Conservation (phyloP, 2,797 vertebrate species). For the Hybognathus amarus region DNA sequence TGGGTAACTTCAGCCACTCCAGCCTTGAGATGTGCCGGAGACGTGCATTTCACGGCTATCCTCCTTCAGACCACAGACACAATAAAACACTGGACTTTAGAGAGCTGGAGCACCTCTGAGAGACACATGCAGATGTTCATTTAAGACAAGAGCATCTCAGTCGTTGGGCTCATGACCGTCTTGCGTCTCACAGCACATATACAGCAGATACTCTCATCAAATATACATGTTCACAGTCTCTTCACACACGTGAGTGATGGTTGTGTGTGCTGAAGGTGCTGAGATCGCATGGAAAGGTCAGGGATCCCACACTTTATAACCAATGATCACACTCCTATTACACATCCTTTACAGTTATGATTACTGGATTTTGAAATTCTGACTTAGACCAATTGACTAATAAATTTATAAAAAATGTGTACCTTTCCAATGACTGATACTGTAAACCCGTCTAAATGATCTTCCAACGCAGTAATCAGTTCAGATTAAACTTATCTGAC, state of each 20-base stretch:
- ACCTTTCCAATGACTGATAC: neutral
- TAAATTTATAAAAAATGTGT: neutral
- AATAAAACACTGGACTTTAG: slow-evolving; percentile 15
- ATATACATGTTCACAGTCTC: neutral
- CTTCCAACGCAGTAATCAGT: too few species aligned
- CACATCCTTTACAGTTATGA: neutral
- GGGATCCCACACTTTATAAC: neutral
- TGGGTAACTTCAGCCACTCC: slow-evolving; percentile 14
- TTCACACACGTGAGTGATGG: neutral
- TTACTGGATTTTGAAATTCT: neutral
- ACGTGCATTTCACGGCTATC: slow-evolving; percentile 13
- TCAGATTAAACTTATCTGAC: too few species aligned
- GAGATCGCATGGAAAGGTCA: neutral
- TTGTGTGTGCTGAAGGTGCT: neutral
- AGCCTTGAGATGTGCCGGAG: neutral
- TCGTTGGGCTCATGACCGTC: neutral
- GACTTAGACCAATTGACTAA: neutral
- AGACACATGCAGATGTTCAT: neutral
- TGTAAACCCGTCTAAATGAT: too few species aligned
- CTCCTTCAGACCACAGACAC: slow-evolving; percentile 25
- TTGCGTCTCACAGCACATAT: neutral
- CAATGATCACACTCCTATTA: neutral
- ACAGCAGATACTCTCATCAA: neutral
- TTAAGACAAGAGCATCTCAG: neutral
- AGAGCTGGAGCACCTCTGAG: neutral